Base-by-base conservation (phyloP, 2,113 vertebrate species). In the Orcinus orca region DNA sequence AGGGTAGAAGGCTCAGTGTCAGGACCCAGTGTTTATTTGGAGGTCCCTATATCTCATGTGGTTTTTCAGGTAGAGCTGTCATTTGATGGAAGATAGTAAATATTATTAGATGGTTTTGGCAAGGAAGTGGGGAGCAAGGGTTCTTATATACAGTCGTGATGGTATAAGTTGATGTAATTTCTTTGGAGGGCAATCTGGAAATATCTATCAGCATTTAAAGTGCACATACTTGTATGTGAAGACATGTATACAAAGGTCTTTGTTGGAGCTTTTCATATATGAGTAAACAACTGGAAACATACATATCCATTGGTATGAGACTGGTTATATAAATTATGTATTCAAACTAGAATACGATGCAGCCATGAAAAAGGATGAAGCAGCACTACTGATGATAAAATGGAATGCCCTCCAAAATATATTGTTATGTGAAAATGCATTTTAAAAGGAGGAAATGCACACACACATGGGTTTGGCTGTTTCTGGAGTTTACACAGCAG, bases 251-350 rank as follows among this genome's bases (percentile, higher is more conserved):
- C 25, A 36, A 5, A 79, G 26, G n/a, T 73, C 47, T 87, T 84
- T 79, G 41, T 58, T 89, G 47, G 44, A 65, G 25, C n/a, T 93
- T 87, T 90, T 90, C 62, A 33, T n/a, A 50, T 73, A 26, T 73
- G 29, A 71, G 11, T 11, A 84, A 77, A 73, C 29, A 18, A 18
- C 41, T 84, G 29, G 63, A 90, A 95, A 84, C n/a, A n/a, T 53
- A 29, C 53, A 31, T 80, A 29, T 44, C 25, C 31, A 79, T 87
- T 18, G 74, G 1, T 29, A 88, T 63, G 41, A 23, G 79, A 50
- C 36, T 33, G 3, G 44, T 67, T 77, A 77, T 36, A 79, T 90
- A 68, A 86, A 63, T 31, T 31, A 20, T 60, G 2, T 68, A 68
- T 68, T 53, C 70, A 88, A 63, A 23, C 15, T 4, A 18, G 70